These are phyloP conservation scores for Adelges cooleyi DNA, from an alignment of 1,140 invertebrate genomes.

Conservation along the genomic window DNA sequence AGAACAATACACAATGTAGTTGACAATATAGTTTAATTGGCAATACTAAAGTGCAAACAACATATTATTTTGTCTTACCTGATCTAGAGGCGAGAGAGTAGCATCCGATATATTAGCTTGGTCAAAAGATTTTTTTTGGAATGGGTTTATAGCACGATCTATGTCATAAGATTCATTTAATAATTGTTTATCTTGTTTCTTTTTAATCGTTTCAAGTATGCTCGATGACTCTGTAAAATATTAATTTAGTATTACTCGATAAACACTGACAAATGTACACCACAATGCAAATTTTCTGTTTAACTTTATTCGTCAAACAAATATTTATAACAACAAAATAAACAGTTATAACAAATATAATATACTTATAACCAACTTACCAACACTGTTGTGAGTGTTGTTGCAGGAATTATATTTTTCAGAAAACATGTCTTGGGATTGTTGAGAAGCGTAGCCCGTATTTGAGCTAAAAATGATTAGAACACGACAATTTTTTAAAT, in stretches of 20 bases:
- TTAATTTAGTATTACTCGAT: no score
- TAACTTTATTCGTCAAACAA: no score
- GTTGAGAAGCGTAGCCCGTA: neutral
- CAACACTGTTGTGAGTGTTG: neutral
- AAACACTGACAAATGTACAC: no score
- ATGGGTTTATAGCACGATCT: slow-evolving; percentile 8
- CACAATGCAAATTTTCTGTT: no score
- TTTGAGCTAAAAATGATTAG: neutral
- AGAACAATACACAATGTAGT: no score
- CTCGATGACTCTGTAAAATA: slow-evolving; percentile 6
- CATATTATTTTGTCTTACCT: slow-evolving; percentile 12
- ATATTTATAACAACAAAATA: no score
- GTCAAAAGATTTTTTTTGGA: neutral
- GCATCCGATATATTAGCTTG: neutral
- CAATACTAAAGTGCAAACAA: no score
- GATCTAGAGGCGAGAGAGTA: neutral
- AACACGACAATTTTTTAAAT: neutral
- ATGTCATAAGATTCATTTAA: slow-evolving; percentile 5
- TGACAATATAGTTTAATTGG: no score
- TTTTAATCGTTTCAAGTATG: neutral
- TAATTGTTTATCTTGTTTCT: slow-evolving; percentile 8
- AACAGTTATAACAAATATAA: no score
- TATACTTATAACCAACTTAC: neutral
- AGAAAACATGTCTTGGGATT: slow-evolving; percentile 19
- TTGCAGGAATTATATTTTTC: neutral